phyloP scores from a whole-genome alignment of 2,113 vertebrate genomes.

The Xiphophorus hellerii region DNA sequence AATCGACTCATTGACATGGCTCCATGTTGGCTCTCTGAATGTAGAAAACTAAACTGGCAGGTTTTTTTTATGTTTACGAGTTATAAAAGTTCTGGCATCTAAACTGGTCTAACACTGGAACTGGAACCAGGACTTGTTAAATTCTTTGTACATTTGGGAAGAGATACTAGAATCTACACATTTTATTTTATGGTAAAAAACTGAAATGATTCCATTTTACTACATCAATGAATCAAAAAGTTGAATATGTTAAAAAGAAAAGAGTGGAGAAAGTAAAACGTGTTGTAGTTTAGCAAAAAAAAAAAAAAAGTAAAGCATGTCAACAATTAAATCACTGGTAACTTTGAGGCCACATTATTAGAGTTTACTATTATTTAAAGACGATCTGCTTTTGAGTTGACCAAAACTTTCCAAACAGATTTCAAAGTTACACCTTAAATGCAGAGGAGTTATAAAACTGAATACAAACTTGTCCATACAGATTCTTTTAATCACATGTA shows the following conservation, averaged over 20 bases:
- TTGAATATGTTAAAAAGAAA: neutral
- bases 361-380: neutral
- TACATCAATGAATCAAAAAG: neutral
- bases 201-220: neutral
- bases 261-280: neutral
- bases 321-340: neutral
- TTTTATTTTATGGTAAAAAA: neutral
- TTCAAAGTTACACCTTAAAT: neutral
- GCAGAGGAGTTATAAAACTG: neutral
- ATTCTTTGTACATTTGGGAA: neutral
- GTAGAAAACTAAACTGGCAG: no score
- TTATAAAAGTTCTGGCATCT: no score
- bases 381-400: no score
- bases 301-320: neutral
- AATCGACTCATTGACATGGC: no score
- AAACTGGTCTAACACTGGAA: no score
- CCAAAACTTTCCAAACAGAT: no score
- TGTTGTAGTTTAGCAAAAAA: neutral
- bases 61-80: no score
- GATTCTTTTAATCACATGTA: constrained; percentile 28
- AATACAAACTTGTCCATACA: constrained; percentile 10
- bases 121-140: no score
- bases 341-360: neutral
- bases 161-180: neutral
- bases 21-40: no score